These are phyloP conservation scores for Actinopyga echinites DNA, from an alignment of 53 echinoderm and acorn worm genomes.

Conservation along the genomic window DNA sequence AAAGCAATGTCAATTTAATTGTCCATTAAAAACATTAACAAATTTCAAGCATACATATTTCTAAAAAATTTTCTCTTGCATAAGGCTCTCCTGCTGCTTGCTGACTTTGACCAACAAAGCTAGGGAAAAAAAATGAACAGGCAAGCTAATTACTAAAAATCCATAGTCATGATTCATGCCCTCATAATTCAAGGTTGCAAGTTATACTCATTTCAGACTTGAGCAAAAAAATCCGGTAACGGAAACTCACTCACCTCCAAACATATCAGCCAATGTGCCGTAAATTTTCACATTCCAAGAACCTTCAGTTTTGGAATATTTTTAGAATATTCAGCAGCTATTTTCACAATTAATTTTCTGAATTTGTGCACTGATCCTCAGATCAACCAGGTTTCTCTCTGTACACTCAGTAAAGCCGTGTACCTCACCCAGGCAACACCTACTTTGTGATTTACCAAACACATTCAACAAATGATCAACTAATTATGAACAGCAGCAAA, in stretches of 20 bases:
- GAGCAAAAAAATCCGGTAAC: slow-evolving; percentile 21
- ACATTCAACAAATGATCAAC: slow-evolving; percentile 50
- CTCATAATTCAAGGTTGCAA: slow-evolving; percentile 32
- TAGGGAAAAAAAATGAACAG: too few relatives aligned
- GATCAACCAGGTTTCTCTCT: slow-evolving; percentile 6
- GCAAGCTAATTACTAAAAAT: too few relatives aligned
- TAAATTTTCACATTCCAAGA: slow-evolving; percentile 34
- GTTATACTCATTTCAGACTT: slow-evolving; percentile 6
- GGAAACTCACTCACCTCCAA: slow-evolving; percentile 41
- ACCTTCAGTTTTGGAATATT: not conserved
- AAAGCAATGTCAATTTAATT: too few relatives aligned
- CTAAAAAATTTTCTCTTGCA: too few relatives aligned
- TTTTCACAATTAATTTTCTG: slow-evolving; percentile 22
- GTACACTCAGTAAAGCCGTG: slow-evolving; percentile 1
- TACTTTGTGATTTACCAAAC: slow-evolving; percentile 41
- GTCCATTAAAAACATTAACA: too few relatives aligned
- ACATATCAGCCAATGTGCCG: slow-evolving; percentile 33
- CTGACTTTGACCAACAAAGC: too few relatives aligned
- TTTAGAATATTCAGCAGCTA: not conserved
- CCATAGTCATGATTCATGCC: too few relatives aligned
- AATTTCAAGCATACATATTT: too few relatives aligned
- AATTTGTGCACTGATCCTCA: slow-evolving; percentile 9
- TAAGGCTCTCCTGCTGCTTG: too few relatives aligned
- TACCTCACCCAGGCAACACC: slow-evolving; percentile 45
- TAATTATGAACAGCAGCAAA: slow-evolving; percentile 47